Evolutionary conservation across 1,140 invertebrate species (phyloP), one percentile per base, ranked within the genome.

Genomic region (Lasioglossum albipes): DNA sequence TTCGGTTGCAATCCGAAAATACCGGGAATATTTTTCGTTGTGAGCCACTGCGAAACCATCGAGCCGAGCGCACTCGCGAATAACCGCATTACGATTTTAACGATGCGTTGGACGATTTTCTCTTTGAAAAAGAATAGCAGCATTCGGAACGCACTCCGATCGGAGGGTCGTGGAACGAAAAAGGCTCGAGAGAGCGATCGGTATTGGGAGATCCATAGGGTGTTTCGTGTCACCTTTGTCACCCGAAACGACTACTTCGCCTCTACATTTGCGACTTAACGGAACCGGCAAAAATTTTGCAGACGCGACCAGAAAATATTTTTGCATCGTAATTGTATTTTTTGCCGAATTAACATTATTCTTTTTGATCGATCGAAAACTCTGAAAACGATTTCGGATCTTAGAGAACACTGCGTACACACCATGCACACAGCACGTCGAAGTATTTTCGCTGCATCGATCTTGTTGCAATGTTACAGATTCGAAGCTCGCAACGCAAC

Each of bases 1-100:
- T 13, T 31, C 18, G n/a, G 31, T 41, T 20, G 54, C 22, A 4
- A 42, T 5, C 5, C 6, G 20, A 27, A 68, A 80, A 75, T 75
- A 75, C 64, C 41, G 7, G 5, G 65, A 18, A 62, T 69, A 62
- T 69, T 62, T 68, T 61, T 62, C 65, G 41, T 59, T 41, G 49
- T 49, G 45, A 42, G 20, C 22, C n/a, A n/a, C 42, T 31, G 57
- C 27, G 42, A 54, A 67, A 52, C 12, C 20, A n/a, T 42, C 45
- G 20, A 59, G 7, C 27, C 22, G n/a, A 20, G 20, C 7, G 18
- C 73, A 65, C 62, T 36, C 61, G 31, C 16, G 18, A 45, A 73
- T 79, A 79, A 79, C 70, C 62, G 70, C 62, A 79, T 79, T 73
- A 73, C 62, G 36, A 66, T 73, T 73, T 65, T 73, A 79, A 79